Evolutionary conservation across 2,888 invertebrate species (phyloP).

Genomic region (Timema cristinae): DNA sequence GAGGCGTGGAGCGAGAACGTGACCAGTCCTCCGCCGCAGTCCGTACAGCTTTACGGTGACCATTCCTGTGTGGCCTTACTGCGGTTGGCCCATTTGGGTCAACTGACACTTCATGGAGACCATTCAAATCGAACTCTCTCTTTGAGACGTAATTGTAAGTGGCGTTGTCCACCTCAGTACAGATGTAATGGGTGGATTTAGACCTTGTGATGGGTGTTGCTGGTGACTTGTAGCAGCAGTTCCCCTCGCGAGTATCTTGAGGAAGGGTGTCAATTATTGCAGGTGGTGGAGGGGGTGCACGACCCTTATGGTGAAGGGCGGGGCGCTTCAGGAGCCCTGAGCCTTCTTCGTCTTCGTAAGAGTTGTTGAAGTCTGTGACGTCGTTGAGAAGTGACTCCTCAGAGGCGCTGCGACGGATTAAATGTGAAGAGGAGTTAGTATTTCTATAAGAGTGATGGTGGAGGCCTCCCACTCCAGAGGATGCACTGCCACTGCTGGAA

Average conservation of each 20-base stretch:
- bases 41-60: slow-evolving; percentile 8
- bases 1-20: slow-evolving; percentile 37
- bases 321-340: slow-evolving; percentile 34
- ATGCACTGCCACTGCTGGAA: slow-evolving; percentile 28
- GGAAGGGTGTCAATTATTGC: slow-evolving; percentile 16
- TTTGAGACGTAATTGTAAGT: background rate
- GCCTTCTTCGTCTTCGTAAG: slow-evolving; percentile 26
- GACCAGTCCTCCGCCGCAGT: slow-evolving; percentile 27
- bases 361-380: background rate
- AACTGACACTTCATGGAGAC: slow-evolving; percentile 16
- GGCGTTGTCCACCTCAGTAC: slow-evolving; percentile 9
- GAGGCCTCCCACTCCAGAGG: slow-evolving; percentile 29
- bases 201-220: slow-evolving; percentile 35
- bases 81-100: background rate
- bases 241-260: slow-evolving; percentile 15
- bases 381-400: slow-evolving; percentile 43
- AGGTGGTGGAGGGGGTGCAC: slow-evolving; percentile 39
- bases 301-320: slow-evolving; percentile 37
- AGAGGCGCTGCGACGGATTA: slow-evolving; percentile 43
- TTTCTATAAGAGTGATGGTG: slow-evolving; percentile 24
- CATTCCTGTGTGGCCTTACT: slow-evolving; percentile 4
- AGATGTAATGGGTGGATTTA: slow-evolving; percentile 37
- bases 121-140: background rate
- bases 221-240: slow-evolving; percentile 16
- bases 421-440: background rate